phyloP scores from a whole-genome alignment of 2,888 invertebrate genomes.

The Allophyes oxyacanthae region DNA sequence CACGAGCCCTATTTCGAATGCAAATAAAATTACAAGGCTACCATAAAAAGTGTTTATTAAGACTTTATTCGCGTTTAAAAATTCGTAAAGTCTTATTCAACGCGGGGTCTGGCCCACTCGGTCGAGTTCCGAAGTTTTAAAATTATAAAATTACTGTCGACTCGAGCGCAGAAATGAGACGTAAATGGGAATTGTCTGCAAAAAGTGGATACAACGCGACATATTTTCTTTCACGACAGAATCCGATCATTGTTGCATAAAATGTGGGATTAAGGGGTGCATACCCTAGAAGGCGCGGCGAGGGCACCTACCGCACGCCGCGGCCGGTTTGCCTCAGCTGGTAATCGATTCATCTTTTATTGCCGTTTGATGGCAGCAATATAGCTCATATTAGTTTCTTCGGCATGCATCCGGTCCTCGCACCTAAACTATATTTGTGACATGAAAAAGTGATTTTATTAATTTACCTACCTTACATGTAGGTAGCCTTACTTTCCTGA shows the following conservation, averaged over 20 bases:
- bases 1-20: constrained; percentile 81
- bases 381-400: constrained; percentile 62
- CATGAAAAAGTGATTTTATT: too few relatives aligned
- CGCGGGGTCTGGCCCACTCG: constrained; percentile 71
- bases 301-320: constrained; percentile 61
- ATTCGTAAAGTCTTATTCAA: constrained; percentile 87
- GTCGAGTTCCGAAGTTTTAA: constrained; percentile 80
- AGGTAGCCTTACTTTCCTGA: too few relatives aligned
- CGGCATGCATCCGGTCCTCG: constrained; percentile 47
- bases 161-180: constrained; percentile 78
- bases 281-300: constrained; percentile 65
- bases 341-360: constrained; percentile 81
- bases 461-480: too few relatives aligned
- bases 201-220: constrained; percentile 74
- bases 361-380: constrained; percentile 72
- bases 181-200: constrained; percentile 80
- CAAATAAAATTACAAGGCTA: constrained; percentile 84
- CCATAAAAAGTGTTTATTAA: constrained; percentile 87
- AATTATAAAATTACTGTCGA: constrained; percentile 83
- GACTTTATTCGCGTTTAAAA: constrained; percentile 86
- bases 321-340: constrained; percentile 49
- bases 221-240: constrained; percentile 79
- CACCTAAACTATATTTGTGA: constrained; percentile 14
- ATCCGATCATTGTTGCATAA: constrained; percentile 80
- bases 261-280: constrained; percentile 77